Conservation (phyloP, 2,113 vertebrate species). For the Thomomys bottae region DNA sequence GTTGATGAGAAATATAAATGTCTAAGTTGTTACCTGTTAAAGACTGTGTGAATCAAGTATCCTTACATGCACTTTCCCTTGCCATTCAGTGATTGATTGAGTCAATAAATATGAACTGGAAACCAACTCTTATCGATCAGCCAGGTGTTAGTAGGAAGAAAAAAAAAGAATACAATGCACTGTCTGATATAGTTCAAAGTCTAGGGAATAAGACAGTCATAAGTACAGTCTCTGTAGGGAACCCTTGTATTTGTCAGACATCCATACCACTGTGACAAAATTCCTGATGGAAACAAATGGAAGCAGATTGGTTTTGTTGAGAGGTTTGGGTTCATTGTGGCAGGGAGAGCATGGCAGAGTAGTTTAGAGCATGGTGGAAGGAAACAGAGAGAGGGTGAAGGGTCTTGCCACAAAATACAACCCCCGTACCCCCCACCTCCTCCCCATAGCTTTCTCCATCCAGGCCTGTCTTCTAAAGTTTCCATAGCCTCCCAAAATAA, state of each 20-base stretch:
- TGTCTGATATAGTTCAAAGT: slow-evolving; percentile 38
- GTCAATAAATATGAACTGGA: not conserved
- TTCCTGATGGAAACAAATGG: not conserved
- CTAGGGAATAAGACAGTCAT: not conserved
- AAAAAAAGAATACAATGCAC: not conserved
- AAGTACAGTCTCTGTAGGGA: not conserved
- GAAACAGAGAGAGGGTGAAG: not conserved
- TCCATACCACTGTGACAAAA: not conserved
- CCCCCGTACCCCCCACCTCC: not conserved
- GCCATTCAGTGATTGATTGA: not conserved
- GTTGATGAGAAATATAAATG: not conserved
- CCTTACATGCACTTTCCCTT: not conserved
- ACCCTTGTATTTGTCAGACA: not conserved
- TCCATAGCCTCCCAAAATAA: not conserved
- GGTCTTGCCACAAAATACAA: not conserved
- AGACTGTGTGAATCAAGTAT: not conserved
- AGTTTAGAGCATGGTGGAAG: not conserved
- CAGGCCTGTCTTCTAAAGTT: not conserved
- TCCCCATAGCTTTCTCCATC: not conserved
- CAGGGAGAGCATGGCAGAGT: too few relatives aligned
- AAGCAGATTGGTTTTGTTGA: too few relatives aligned
- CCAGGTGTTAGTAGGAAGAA: not conserved
- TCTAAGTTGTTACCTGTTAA: not conserved
- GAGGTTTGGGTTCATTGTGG: not conserved
- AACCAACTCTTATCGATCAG: not conserved